Conservation (phyloP, 1,140 invertebrate genomes). For the Hesperophylax magnus region DNA sequence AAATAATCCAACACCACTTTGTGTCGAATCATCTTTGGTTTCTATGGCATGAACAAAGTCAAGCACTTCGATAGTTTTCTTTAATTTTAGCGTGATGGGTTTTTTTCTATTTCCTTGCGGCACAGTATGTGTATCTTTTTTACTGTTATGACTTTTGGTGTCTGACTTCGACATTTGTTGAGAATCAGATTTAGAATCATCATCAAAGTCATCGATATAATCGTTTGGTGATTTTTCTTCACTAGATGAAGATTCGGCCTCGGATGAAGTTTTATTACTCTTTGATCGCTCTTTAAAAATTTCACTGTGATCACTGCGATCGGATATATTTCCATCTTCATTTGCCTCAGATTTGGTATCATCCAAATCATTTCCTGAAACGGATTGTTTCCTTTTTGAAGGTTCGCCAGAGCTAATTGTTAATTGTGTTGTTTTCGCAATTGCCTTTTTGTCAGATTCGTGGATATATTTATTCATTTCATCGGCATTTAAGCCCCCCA, state of each 20-base stretch:
- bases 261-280: slow-evolving; percentile 36
- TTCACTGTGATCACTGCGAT: background rate
- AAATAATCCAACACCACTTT: slow-evolving; percentile 58
- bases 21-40: slow-evolving; percentile 64
- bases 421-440: slow-evolving; percentile 62
- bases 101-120: background rate
- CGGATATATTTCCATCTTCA: background rate
- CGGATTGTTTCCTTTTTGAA: background rate
- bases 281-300: slow-evolving; percentile 4
- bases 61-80: slow-evolving; percentile 65
- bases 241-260: slow-evolving; percentile 48
- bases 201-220: slow-evolving; percentile 68
- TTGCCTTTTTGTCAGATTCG: slow-evolving; percentile 59
- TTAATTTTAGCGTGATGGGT: slow-evolving; percentile 62
- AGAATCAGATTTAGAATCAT: slow-evolving; percentile 55
- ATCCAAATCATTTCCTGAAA: slow-evolving; percentile 3
- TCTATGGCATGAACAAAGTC: slow-evolving; percentile 66
- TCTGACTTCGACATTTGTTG: slow-evolving; percentile 54
- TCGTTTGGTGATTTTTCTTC: slow-evolving; percentile 59
- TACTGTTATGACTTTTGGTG: slow-evolving; percentile 26
- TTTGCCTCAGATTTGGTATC: background rate
- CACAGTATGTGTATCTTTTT: slow-evolving; percentile 12
- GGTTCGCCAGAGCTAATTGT: slow-evolving; percentile 52
- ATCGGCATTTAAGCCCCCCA: slow-evolving; percentile 65
- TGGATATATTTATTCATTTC: slow-evolving; percentile 61